Base-by-base conservation (phyloP, 1,140 invertebrate genomes). In the Batillaria attramentaria region DNA sequence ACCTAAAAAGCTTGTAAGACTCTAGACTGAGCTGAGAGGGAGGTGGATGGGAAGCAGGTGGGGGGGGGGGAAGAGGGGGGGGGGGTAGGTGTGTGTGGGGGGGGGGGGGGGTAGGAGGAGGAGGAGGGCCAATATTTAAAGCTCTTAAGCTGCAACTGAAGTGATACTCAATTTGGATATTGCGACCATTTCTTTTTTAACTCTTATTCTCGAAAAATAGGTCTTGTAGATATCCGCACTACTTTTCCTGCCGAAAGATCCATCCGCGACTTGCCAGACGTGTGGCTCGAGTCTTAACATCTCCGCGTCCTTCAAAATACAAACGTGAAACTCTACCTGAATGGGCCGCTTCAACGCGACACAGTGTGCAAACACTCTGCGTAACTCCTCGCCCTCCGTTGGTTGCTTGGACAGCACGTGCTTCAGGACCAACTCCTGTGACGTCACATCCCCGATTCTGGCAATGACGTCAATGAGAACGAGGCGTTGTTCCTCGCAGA, bases 381-480 rank as follows among this genome's bases (percentile, higher is more conserved):
- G 70, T 0, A 82, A 41, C 57, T 85, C 82, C 50, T 85, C 80
- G 16, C 77, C 73, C 5, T 57, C 75, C 24, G 75, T 43, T 1
- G 60, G 41, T 33, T 39, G 4, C 24, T 35, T 54, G 8, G 72
- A 72, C 3, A 83, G 46, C 8, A 85, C 79, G 77, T 83, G 70
- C 5, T 73, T 66, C 10, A 79, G 35, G 1, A 85, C 37, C 2
- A 83, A 13, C 41, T 72, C 16, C 39, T 85, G 84, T 10, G 84
- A 75, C 16, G 54, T 62, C 18, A 65, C 65, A 57, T 70, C 70
- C 54, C 62, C 80, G 20, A 72, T 66, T 42, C 80, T 62, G 8
- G 79, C 65, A 18, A 85, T 75, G 8, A 85, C 35, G 72, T 85
- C 84, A n/a, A 85, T 78, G 42, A 81, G 60, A 28, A 85, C 69